Conservation (phyloP, 2,797 vertebrate genomes). For the Taeniopygia guttata region DNA sequence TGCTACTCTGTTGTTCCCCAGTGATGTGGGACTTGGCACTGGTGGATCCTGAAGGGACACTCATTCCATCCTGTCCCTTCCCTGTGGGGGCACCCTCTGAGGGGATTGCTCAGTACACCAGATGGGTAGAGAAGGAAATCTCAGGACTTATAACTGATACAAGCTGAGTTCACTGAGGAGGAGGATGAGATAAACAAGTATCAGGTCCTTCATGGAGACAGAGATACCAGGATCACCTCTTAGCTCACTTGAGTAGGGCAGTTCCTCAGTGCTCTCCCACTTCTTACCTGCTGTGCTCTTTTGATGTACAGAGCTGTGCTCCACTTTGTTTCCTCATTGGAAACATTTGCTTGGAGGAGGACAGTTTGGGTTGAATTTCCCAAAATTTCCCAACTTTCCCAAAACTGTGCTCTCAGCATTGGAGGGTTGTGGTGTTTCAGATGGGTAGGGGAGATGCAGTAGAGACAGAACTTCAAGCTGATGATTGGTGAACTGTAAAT, state of each 20-base stretch:
- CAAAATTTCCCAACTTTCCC: background rate
- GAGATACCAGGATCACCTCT: background rate
- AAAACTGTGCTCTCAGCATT: background rate
- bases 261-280: background rate
- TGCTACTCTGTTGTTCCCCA: background rate
- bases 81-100: background rate
- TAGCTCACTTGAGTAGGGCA: background rate
- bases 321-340: background rate
- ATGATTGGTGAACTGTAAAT: slow-evolving; percentile 69
- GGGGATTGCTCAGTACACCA: background rate
- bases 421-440: background rate
- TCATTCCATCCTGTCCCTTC: background rate
- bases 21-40: background rate
- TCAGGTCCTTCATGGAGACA: background rate
- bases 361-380: background rate
- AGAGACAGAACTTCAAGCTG: slow-evolving; percentile 21
- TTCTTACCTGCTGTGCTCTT: background rate
- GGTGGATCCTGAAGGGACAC: background rate
- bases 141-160: background rate
- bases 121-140: background rate
- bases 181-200: background rate
- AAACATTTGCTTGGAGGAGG: background rate
- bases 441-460: background rate
- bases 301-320: background rate
- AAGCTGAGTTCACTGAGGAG: background rate